Base-by-base conservation (phyloP, 1,140 invertebrate species). In the Melipona quadrifasciata region DNA sequence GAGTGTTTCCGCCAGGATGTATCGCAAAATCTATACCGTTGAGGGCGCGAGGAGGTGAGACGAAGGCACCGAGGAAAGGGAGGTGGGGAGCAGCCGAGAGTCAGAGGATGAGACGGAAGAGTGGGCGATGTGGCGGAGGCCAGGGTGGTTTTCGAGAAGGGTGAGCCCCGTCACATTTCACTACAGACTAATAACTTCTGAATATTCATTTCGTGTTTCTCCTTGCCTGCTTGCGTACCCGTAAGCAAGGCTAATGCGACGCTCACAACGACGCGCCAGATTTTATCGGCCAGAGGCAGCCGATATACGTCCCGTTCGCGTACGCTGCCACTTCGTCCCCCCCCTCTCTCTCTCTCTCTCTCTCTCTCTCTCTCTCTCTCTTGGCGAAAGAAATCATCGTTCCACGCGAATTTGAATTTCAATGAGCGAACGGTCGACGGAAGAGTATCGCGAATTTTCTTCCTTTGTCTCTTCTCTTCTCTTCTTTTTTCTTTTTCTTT, bases 161-260 rank as follows among this genome's bases (percentile, higher is more conserved):
- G 92, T 92, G 93, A 94, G 91, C 93, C 91, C 93, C 93, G 94
- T 94, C 94, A 94, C 94, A 95, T 95, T 95, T 95, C 93, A 94
- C 94, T 95, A 93, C 93, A 94, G 94, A 94, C 94, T 94, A 95
- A 94, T 94, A 95, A 94, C 94, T 95, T 94, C 93, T 95, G 94
- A 95, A 95, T 95, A 95, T 95, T 95, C 94, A 95, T 95, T 94
- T 95, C 94, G 92, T 93, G 94, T 94, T 94, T 93, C 93, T 92
- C 91, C 91, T 92, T 91, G 90, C 90, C 90, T 90, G 89, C 91
- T 91, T 88, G 88, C 86, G 86, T 85, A 90, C 85, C 93, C 90
- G 92, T 94, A 93, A 94, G 93, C 93, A 94, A 92, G 91, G 91
- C 92, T 94, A 94, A 94, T 93, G 94, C 94, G 91, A 91, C 93